These are phyloP conservation scores for Plectropomus leopardus DNA, from an alignment of 2,113 vertebrate species.

Conservation along the genomic window DNA sequence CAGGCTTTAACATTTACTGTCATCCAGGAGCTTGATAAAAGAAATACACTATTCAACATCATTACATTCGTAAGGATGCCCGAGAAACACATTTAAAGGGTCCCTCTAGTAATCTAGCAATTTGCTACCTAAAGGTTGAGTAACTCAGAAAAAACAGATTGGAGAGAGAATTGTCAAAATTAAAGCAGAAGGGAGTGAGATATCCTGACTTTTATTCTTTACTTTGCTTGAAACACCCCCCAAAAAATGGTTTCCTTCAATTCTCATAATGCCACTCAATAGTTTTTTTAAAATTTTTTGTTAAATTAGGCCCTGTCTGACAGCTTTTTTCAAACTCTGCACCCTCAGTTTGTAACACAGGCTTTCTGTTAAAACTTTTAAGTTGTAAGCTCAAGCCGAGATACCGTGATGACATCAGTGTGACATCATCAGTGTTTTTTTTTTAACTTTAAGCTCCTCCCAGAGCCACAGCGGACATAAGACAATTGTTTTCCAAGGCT, in stretches of 20 bases:
- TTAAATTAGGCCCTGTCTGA: not conserved
- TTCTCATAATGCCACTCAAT: not conserved
- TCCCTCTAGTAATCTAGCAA: no score
- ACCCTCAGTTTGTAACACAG: not conserved
- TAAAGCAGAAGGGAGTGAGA: not conserved
- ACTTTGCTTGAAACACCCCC: no score
- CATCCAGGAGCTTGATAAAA: conserved; percentile 5
- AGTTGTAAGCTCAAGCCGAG: not conserved
- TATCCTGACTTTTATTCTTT: not conserved
- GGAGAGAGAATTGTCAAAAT: not conserved
- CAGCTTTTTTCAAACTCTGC: not conserved
- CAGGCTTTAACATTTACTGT: conserved; percentile 5
- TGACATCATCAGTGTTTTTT: conserved; percentile 14
- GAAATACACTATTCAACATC: not conserved
- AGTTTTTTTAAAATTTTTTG: not conserved
- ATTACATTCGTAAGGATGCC: not conserved
- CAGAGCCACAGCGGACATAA: not conserved
- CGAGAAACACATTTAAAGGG: not conserved
- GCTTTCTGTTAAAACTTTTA: not conserved
- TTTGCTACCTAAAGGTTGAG: not conserved
- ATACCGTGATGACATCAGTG: conserved; percentile 4
- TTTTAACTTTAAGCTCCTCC: not conserved
- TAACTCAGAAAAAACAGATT: not conserved
- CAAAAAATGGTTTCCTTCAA: not conserved
- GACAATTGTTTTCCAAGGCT: not conserved